These are phyloP conservation scores for Galeopterus variegatus DNA, from an alignment of 2,113 vertebrate species.

Conservation along the genomic window DNA sequence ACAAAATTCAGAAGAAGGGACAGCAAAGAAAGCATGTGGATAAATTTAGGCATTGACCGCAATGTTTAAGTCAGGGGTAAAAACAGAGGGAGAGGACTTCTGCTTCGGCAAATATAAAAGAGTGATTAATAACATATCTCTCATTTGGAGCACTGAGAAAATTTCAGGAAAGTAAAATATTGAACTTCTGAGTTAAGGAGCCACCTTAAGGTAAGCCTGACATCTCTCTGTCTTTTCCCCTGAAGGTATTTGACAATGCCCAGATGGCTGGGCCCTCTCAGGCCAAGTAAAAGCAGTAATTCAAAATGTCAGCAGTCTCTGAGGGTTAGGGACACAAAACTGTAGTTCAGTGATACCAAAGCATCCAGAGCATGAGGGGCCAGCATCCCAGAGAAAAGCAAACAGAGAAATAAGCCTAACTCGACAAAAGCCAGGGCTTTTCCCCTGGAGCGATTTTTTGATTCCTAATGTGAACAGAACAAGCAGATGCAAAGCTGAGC, in stretches of 20 bases:
- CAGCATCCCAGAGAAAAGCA: neutral
- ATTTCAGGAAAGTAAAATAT: neutral
- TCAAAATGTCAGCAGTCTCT: neutral
- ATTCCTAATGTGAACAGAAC: neutral
- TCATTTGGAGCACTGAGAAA: neutral
- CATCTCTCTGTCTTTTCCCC: neutral
- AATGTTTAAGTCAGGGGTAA: neutral
- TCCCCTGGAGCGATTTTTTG: neutral
- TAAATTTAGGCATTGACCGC: neutral
- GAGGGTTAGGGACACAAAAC: neutral
- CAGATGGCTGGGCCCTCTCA: neutral
- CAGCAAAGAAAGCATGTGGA: neutral
- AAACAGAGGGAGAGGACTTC: neutral
- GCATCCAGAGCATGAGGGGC: neutral
- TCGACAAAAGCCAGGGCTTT: neutral
- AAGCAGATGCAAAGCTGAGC: neutral
- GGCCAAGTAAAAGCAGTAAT: neutral
- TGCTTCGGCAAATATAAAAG: neutral
- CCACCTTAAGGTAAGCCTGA: neutral
- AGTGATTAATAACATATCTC: neutral
- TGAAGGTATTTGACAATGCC: neutral
- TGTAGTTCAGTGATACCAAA: neutral
- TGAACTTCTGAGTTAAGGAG: neutral
- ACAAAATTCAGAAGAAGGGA: neutral
- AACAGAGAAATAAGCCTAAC: neutral